A percentile compares a stretch with the other conserved stretches of the same genome.
phyloP scores from a whole-genome alignment of 2,113 vertebrate genomes.

The Gymnorhina tibicen region DNA sequence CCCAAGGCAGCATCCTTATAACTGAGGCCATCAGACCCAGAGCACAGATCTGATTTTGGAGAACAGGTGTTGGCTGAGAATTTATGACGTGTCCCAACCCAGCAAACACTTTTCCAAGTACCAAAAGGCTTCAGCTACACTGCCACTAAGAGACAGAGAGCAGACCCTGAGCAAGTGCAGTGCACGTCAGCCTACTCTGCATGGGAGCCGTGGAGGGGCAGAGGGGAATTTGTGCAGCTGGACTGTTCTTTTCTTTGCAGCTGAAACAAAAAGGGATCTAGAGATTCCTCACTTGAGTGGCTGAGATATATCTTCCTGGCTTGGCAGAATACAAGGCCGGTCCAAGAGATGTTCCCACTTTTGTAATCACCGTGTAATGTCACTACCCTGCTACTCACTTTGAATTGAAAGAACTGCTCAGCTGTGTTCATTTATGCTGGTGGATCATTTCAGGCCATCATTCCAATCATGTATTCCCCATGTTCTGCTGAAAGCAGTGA shows the following conservation, averaged over 20 bases:
- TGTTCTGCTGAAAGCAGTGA: background rate
- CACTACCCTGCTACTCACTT: background rate
- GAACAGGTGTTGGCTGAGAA: background rate
- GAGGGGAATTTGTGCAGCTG: background rate
- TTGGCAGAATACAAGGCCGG: background rate
- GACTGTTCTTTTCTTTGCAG: background rate
- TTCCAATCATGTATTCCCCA: background rate
- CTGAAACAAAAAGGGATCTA: background rate
- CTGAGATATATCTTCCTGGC: background rate
- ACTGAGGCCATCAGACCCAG: accelerated
- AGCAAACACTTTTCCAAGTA: background rate
- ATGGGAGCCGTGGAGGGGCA: background rate
- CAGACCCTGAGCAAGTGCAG: background rate
- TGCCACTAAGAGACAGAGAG: background rate
- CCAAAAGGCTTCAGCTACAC: background rate
- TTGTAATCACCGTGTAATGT: background rate
- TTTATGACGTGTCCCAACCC: background rate
- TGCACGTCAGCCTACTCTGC: background rate
- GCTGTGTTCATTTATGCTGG: constrained; percentile 2
- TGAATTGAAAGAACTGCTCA: background rate
- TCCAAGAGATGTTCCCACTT: background rate
- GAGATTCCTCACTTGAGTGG: background rate
- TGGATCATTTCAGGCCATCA: background rate
- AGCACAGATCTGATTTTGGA: background rate
- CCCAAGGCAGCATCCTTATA: background rate